Percentiles rank a stretch among this genome's conserved stretches.
These are phyloP conservation scores for Mus musculus DNA, from an alignment of 2,113 vertebrate species.

Conservation along the genomic window GRCm39 chr16:30380501-30381000, in stretches of 20 bases:
- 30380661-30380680: slow-evolving; percentile 94
- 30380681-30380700: slow-evolving; percentile 81
- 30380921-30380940: too few relatives aligned
- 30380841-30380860: neutral
- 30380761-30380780: neutral
- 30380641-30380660: slow-evolving; percentile 92
- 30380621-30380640: slow-evolving; percentile 92
- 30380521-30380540: slow-evolving; percentile 95
- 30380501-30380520: slow-evolving; percentile 95
- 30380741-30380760: too few relatives aligned
- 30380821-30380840: neutral
- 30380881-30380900: too few relatives aligned
- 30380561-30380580: slow-evolving; percentile 97
- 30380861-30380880: too few relatives aligned
- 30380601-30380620: slow-evolving; percentile 79
- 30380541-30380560: slow-evolving; percentile 97
- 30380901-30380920: too few relatives aligned
- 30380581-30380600: slow-evolving; percentile 57
- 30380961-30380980: neutral
- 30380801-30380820: neutral
- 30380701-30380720: neutral
- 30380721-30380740: neutral
- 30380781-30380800: neutral
- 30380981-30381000: neutral
- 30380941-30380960: too few relatives aligned